Evolutionary conservation across 2,113 vertebrate species (phyloP).

Genomic region (Eudyptes chrysolophus): DNA sequence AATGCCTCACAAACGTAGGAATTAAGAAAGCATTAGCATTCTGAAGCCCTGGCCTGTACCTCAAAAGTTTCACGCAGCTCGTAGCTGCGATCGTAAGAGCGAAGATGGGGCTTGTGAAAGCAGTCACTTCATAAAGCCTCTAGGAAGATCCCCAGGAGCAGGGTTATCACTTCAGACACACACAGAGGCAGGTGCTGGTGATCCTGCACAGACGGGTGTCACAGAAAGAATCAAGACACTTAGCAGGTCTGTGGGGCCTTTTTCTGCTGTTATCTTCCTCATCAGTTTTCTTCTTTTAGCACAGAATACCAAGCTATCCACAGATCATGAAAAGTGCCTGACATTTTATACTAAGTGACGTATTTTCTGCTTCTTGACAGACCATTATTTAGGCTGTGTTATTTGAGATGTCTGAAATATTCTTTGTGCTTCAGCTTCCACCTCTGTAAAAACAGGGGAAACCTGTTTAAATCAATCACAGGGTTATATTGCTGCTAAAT

Average conservation of each 20-base stretch:
- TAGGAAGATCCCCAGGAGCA: not conserved
- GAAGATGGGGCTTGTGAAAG: not conserved
- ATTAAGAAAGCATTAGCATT: not conserved
- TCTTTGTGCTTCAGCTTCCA: not conserved
- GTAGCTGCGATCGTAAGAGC: not conserved
- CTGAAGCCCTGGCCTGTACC: not conserved
- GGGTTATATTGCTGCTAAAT: not conserved
- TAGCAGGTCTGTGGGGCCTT: not conserved
- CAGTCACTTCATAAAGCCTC: not conserved
- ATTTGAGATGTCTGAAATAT: not conserved
- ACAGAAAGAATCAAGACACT: not conserved
- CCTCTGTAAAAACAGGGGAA: not conserved
- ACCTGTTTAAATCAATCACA: not conserved
- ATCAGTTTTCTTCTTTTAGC: not conserved
- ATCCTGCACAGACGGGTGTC: not conserved
- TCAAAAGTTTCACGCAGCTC: not conserved
- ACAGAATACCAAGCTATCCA: not conserved
- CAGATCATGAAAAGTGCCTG: not conserved
- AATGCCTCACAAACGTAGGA: accelerated
- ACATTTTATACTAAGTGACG: not conserved
- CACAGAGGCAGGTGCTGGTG: not conserved
- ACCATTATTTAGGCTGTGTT: not conserved
- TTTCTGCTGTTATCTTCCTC: not conserved
- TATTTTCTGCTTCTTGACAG: not conserved
- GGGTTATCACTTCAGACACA: not conserved